Evolutionary conservation across 2,888 invertebrate genomes (phyloP), one percentile per base, ranked within the genome.

Genomic region (Electrophaes corylata): DNA sequence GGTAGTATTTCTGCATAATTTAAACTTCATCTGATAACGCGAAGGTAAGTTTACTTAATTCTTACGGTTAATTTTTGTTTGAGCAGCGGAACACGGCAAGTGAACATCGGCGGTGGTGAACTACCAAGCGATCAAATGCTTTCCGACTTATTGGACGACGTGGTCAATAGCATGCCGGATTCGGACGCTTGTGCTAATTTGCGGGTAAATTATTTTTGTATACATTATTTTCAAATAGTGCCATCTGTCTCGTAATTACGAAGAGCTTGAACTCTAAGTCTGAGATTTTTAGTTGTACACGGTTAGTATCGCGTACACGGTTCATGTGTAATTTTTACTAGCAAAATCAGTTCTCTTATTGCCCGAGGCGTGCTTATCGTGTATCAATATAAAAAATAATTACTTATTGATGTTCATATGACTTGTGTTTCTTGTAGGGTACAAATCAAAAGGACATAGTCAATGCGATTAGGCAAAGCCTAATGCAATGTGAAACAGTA

Each of bases 381-480:
- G n/a, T n/a, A n/a, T n/a, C n/a, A n/a, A n/a, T n/a, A n/a, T n/a
- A n/a, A n/a, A n/a, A n/a, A n/a, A n/a, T 10, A 29, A 2, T 10
- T 39, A 12, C 2, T 39, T 14, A 1, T 14, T 12, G 5, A 12
- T 26, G 6, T 26, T 46, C 20, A 37, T 31, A 8, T 51, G 23
- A 57, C 1, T n/a, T 4, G 16, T 62, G 12, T 86, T 83, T 63
- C 12, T 87, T 82, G 44, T 76, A 92, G 81, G 92, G 89, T 53
- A 85, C 94, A 72, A 81, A 76, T 53, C 81, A 83, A 58, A 95
- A 95, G 79, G 94, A 95, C 86, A 88, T 84, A 8, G 96, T 96
- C 62, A 96, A 95, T 78, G 97, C 96, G 44, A 98, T 98, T 76
- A 96, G 97, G 77, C 96, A 96, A 81, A 96, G 96, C 72, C 92